Evolutionary conservation across 2,888 invertebrate species (phyloP), one percentile per base, ranked within the genome.

Genomic region (Sphinx pinastri): DNA sequence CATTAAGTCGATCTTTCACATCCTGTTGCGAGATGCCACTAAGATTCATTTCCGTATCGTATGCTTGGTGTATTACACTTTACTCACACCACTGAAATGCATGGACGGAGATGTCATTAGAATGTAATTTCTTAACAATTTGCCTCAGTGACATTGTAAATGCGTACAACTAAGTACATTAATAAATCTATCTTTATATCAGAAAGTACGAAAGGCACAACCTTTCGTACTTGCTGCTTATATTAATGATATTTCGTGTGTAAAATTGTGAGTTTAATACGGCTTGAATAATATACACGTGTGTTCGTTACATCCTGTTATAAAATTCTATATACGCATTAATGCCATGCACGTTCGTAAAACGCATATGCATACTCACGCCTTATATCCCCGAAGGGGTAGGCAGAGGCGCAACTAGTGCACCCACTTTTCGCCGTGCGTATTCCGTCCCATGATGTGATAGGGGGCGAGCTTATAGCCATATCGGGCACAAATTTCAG

Each of bases 251-350:
- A 13, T 38, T 45, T 47, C 49, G 12, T 13, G 19, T 63, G 19
- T 63, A 19, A 12, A 6, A 14, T 59, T 25, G 8, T 31, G 58
- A 19, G 63, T 16, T 13, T 63, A 63, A 63, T 63, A 49, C 49
- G 19, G 1, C 49, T 49, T 16, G 47, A 49, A 19, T 49, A 6
- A 63, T 19, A 19, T 11, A 55, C 11, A 19, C 11, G 8, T 55
- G 47, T 49, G 49, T 49, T 19, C 19, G 63, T 49, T 63, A 63
- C 63, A 63, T 63, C 63, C 63, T 63, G 63, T 63, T 63, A 63
- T 63, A 16, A 63, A 63, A 49, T 49, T 63, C 63, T 47, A 19
- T 49, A 63, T 63, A 19, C 8, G 49, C 47, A 63, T 13, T 7
- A 63, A 49, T 19, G 63, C 63, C 49, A 19, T 49, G 49, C 6